These are phyloP conservation scores for Clunio marinus DNA, from an alignment of 2,888 invertebrate species.

Conservation along the genomic window DNA sequence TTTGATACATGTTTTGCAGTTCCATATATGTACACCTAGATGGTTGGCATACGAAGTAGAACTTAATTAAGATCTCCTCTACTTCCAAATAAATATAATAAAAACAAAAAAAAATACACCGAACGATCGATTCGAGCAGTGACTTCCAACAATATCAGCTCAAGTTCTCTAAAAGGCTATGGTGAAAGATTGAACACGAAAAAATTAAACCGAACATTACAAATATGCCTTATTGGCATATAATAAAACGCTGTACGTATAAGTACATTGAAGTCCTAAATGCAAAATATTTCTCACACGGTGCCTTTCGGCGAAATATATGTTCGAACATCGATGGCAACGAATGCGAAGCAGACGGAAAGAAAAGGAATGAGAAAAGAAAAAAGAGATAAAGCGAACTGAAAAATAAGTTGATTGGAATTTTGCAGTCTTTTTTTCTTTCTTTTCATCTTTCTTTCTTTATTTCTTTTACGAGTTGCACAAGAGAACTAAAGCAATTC, in stretches of 20 bases:
- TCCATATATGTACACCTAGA: neutral
- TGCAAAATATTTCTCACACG: slow-evolving; percentile 39
- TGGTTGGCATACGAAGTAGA: slow-evolving; percentile 15
- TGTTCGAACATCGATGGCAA: slow-evolving; percentile 7
- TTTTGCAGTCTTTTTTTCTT: slow-evolving; percentile 27
- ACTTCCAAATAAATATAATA: slow-evolving; percentile 29
- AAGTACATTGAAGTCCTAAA: slow-evolving; percentile 37
- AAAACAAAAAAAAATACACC: neutral
- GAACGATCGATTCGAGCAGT: too few species aligned
- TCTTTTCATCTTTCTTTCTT: slow-evolving; percentile 16
- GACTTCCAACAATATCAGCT: slow-evolving; percentile 21
- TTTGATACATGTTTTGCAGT: neutral
- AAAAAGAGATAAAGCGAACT: slow-evolving; percentile 32
- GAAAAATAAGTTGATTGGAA: slow-evolving; percentile 36
- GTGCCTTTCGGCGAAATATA: slow-evolving; percentile 37
- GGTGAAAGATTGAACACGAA: slow-evolving; percentile 31
- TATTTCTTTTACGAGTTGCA: slow-evolving; percentile 9
- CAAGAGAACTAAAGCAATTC: neutral
- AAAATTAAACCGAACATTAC: slow-evolving; percentile 35
- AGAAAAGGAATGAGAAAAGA: slow-evolving; percentile 19
- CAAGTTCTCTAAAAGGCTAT: slow-evolving; percentile 28
- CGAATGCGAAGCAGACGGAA: slow-evolving; percentile 23
- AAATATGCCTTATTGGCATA: slow-evolving; percentile 38
- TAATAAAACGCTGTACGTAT: slow-evolving; percentile 37
- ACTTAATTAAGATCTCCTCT: slow-evolving; percentile 39